A percentile compares a stretch with the other conserved stretches of the same genome.
These are phyloP conservation scores for Lophura nycthemera DNA, from an alignment of 2,113 vertebrate genomes.

Conservation along the genomic window DNA sequence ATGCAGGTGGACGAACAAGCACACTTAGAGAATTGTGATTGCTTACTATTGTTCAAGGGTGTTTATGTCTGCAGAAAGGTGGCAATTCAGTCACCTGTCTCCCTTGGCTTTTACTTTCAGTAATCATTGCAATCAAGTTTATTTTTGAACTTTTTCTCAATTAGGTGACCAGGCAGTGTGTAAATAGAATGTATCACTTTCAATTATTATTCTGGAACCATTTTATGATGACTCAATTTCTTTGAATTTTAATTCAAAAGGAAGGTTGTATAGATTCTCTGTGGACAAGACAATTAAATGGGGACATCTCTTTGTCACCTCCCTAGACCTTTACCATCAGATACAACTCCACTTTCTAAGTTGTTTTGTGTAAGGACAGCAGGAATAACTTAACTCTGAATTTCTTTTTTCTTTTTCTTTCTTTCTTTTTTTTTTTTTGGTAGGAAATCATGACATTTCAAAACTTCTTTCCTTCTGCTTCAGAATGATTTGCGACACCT, in stretches of 20 bases:
- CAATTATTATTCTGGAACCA: neutral
- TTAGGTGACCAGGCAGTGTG: neutral
- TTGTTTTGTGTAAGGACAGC: neutral
- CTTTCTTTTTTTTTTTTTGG: no score
- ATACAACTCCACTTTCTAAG: neutral
- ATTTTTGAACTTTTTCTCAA: slow-evolving; percentile 18
- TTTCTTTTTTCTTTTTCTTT: neutral
- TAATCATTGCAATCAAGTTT: slow-evolving; percentile 27
- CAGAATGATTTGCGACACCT: neutral
- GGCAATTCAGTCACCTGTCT: neutral
- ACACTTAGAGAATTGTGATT: neutral
- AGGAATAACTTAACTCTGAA: neutral
- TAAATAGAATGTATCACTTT: neutral
- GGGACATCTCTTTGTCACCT: neutral
- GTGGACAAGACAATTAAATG: neutral
- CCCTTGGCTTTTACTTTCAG: slow-evolving; percentile 2
- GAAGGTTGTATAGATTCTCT: neutral
- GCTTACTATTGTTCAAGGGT: slow-evolving; percentile 22
- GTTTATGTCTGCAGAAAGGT: slow-evolving; percentile 9
- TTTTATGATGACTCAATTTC: neutral
- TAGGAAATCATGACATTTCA: neutral
- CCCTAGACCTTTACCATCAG: neutral
- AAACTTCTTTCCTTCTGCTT: neutral
- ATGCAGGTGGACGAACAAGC: slow-evolving; percentile 19
- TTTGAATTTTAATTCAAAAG: neutral